Evolutionary conservation across 2,797 vertebrate species (phyloP).

Genomic region (Danio tinwini): DNA sequence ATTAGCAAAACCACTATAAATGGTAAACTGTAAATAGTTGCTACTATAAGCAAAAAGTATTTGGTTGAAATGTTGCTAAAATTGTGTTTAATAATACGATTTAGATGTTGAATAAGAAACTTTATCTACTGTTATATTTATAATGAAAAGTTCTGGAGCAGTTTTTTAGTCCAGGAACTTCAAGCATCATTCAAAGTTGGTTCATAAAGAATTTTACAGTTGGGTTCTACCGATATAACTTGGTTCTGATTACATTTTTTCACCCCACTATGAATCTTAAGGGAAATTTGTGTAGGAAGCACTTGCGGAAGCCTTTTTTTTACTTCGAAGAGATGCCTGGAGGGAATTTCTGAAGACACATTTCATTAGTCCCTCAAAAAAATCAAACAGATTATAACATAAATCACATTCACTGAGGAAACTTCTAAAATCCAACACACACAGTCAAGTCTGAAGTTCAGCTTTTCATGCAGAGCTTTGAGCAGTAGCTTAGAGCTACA

Average conservation of each 20-base stretch:
- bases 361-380: conserved; percentile 26
- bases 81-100: neutral
- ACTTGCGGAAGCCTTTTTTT: neutral
- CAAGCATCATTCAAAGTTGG: neutral
- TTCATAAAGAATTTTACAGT: conserved; percentile 32
- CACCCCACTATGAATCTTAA: neutral
- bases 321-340: too few relatives aligned
- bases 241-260: neutral
- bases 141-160: neutral
- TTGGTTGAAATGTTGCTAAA: neutral
- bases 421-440: conserved; percentile 5
- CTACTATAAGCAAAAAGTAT: neutral
- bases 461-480: neutral
- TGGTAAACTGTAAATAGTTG: too few relatives aligned
- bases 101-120: neutral
- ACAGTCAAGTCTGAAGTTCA: neutral
- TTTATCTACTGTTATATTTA: neutral
- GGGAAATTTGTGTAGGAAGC: conserved; percentile 3
- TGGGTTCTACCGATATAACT: neutral
- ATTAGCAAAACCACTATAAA: too few relatives aligned
- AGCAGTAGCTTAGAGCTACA: too few relatives aligned
- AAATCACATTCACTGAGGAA: conserved; percentile 20
- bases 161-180: neutral
- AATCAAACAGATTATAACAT: conserved; percentile 36
- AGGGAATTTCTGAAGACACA: too few relatives aligned